phyloP scores from a whole-genome alignment of 2,888 invertebrate species.

The Mantis religiosa region DNA sequence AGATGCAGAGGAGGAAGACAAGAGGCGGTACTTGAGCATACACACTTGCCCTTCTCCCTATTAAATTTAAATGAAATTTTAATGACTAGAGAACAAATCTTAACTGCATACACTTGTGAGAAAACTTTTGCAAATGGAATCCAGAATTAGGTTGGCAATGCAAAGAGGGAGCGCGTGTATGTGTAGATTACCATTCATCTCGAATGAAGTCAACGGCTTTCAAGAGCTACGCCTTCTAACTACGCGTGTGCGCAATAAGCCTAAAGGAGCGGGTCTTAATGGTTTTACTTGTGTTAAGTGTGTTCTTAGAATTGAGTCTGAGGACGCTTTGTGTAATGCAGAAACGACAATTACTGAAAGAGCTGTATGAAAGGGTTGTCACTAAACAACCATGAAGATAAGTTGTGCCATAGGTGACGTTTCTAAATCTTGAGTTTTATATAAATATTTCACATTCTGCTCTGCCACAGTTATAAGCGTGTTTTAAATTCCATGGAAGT shows the following conservation, averaged over 20 bases:
- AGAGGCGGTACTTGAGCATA: background rate
- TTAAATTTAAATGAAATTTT: slow-evolving; percentile 33
- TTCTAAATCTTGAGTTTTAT: too few relatives aligned
- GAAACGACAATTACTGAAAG: background rate
- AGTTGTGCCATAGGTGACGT: too few relatives aligned
- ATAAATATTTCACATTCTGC: too few relatives aligned
- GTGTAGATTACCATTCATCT: background rate
- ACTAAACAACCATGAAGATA: too few relatives aligned
- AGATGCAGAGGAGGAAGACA: background rate
- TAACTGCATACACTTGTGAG: background rate
- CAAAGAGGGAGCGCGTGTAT: background rate
- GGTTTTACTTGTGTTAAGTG: background rate
- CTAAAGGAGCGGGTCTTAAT: background rate
- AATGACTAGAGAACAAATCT: slow-evolving; percentile 24
- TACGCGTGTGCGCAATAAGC: background rate
- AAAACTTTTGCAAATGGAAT: slow-evolving; percentile 28
- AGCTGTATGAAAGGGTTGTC: background rate
- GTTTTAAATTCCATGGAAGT: too few relatives aligned
- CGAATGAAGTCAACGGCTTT: background rate
- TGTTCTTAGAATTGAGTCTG: background rate
- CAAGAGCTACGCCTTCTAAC: background rate
- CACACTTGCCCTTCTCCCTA: slow-evolving; percentile 2
- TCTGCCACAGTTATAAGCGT: too few relatives aligned
- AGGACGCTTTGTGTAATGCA: background rate
- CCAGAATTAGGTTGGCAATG: slow-evolving; percentile 18